Conservation (phyloP, 2,888 invertebrate genomes). For the Harpagoxenus sublaevis region DNA sequence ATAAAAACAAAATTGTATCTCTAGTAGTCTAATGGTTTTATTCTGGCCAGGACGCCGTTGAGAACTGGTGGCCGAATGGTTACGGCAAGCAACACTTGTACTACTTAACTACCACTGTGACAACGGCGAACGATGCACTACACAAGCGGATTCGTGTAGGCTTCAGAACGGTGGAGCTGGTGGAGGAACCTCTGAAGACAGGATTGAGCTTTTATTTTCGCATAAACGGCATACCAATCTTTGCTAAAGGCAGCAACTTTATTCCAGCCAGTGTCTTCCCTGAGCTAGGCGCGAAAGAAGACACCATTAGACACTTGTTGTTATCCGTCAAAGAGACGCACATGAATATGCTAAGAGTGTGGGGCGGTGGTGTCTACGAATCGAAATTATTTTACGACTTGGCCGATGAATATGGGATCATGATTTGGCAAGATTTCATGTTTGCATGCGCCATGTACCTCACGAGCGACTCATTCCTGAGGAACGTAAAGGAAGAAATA, state of each 20-base stretch:
- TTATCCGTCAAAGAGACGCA: slow-evolving; percentile 91
- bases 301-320: slow-evolving; percentile 89
- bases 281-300: slow-evolving; percentile 89
- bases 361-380: slow-evolving; percentile 99
- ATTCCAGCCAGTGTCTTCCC: slow-evolving; percentile 96
- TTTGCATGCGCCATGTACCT: slow-evolving; percentile 99
- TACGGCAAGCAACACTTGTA: slow-evolving; percentile 94
- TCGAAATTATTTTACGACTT: slow-evolving; percentile 95
- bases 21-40: background rate
- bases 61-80: slow-evolving; percentile 98
- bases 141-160: slow-evolving; percentile 91
- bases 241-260: slow-evolving; percentile 98
- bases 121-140: slow-evolving; percentile 80
- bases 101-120: slow-evolving; percentile 88
- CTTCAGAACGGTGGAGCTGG: slow-evolving; percentile 94
- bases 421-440: slow-evolving; percentile 99
- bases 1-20: slow-evolving; percentile 18
- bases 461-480: slow-evolving; percentile 90
- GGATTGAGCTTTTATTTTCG: slow-evolving; percentile 95
- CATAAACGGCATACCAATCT: slow-evolving; percentile 95
- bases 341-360: slow-evolving; percentile 98
- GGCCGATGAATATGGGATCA: slow-evolving; percentile 95
- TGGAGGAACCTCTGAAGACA: slow-evolving; percentile 90
- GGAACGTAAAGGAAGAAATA: slow-evolving; percentile 92
- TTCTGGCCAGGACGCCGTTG: slow-evolving; percentile 86